Conservation (phyloP, 2,113 vertebrate species). For the Theristicus caerulescens region DNA sequence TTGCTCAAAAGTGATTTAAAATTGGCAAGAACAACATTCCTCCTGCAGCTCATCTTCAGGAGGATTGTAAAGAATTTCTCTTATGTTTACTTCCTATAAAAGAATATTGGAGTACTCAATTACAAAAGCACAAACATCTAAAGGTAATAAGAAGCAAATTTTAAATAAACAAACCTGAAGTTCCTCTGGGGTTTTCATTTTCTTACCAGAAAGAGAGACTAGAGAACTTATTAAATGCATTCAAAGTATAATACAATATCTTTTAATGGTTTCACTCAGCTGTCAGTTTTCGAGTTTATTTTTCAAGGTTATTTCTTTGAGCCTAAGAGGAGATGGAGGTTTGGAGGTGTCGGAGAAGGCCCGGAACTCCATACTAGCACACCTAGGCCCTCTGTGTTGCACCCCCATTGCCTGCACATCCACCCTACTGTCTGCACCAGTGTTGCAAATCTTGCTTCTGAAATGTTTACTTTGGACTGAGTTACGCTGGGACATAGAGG, state of each 20-base stretch:
- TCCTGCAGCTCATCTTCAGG: constrained; percentile 17
- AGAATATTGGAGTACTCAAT: constrained; percentile 38
- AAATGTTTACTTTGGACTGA: neutral
- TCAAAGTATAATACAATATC: neutral
- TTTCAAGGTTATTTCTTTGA: neutral
- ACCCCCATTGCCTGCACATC: neutral
- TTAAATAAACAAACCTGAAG: constrained; percentile 44
- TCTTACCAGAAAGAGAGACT: neutral
- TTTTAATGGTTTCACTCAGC: neutral
- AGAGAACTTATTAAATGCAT: neutral
- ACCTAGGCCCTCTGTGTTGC: neutral
- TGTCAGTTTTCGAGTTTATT: neutral
- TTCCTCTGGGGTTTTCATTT: constrained; percentile 8
- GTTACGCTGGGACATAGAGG: neutral
- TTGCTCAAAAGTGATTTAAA: constrained; percentile 21
- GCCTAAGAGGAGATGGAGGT: neutral
- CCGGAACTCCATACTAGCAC: neutral
- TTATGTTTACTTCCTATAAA: constrained; percentile 15
- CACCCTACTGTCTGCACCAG: neutral
- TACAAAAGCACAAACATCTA: neutral
- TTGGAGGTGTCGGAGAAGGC: neutral
- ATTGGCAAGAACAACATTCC: constrained; percentile 11
- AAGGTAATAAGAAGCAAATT: constrained; percentile 21
- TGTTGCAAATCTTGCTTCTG: neutral
- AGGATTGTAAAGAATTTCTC: constrained; percentile 57